Conservation (phyloP, 2,888 invertebrate species). For the Stenoptilia bipunctidactyla region DNA sequence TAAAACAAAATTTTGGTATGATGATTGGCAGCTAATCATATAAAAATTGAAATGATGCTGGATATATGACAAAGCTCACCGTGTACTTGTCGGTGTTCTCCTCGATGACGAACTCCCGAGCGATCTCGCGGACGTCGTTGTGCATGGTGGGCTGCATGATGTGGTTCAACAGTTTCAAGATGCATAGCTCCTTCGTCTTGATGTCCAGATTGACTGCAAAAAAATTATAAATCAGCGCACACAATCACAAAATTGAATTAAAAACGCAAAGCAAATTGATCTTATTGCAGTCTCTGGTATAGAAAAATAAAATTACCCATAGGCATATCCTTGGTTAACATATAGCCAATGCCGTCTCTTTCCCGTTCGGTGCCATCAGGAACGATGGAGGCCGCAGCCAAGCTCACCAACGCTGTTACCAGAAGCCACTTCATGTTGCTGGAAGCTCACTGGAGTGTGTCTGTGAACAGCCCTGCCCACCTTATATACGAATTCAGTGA, state of each 20-base stretch:
- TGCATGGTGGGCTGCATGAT: slow-evolving; percentile 73
- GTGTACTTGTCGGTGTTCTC: slow-evolving; percentile 71
- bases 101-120: slow-evolving; percentile 71
- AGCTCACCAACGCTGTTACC: slow-evolving; percentile 31
- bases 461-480: not conserved
- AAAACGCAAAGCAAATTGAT: too few species aligned
- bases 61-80: too few species aligned
- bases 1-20: slow-evolving; percentile 26
- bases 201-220: slow-evolving; percentile 60
- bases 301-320: slow-evolving; percentile 31
- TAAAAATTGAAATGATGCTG: too few species aligned
- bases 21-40: too few species aligned
- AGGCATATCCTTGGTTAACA: slow-evolving; percentile 38
- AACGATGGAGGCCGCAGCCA: slow-evolving; percentile 43
- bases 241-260: not conserved
- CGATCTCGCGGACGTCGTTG: slow-evolving; percentile 71
- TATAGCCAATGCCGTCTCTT: slow-evolving; percentile 13
- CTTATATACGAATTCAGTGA: not conserved
- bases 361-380: slow-evolving; percentile 27
- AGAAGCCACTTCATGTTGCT: slow-evolving; percentile 36
- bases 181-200: slow-evolving; percentile 66
- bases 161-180: slow-evolving; percentile 72
- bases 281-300: too few species aligned
- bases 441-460: slow-evolving; percentile 23
- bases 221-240: not conserved